Base-by-base conservation (phyloP, 1,140 invertebrate species). In the Pantala flavescens region DNA sequence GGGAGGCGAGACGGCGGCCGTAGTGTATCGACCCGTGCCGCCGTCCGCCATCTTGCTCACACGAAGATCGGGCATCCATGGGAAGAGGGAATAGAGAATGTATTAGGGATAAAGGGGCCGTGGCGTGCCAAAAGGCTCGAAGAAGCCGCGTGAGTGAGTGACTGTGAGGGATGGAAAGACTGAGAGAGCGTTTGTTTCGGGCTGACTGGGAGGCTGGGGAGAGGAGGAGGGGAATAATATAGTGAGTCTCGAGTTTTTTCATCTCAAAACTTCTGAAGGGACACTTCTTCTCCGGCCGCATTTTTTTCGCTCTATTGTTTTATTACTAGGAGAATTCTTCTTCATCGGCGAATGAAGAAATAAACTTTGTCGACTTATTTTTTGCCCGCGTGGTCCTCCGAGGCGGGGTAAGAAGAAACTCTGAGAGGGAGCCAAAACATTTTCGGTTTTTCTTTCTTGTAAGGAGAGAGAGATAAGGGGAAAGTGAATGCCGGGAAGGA, bases 1-100 rank as follows among this genome's bases (percentile, higher is more conserved):
- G 77, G 73, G 77, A 83, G 83, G 83, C 82, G 83, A 84, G 81
- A 81, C 79, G 77, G 82, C 49, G 14, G 49, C n/a, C 16, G 49
- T 63, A 63, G 49, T 63, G 49, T 63, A 63, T 63, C 49, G 49
- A 63, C 49, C 49, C 49, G 12, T 63, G 49, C 49, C 49, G 49
- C 49, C 49, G 49, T 63, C 49, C 49, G 49, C 49, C 49, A 63
- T 63, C 49, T 63, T 63, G 49, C 3, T 21, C 5, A 63, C 3
- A 21, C 5, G 12, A 63, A 21, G 16, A 63, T 19, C 49, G 9
- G 28, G 28, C 28, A 36, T 36, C 9, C 28, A 63, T 16, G 49
- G 49, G 12, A 21, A 63, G 28, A 36, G 28, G 43, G 43, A 49
- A 49, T 9, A 63, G 49, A 63, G 49, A 63, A 21, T 19, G 49